Evolutionary conservation across 2,888 invertebrate species (phyloP).

Genomic region (Andrena dorsata): DNA sequence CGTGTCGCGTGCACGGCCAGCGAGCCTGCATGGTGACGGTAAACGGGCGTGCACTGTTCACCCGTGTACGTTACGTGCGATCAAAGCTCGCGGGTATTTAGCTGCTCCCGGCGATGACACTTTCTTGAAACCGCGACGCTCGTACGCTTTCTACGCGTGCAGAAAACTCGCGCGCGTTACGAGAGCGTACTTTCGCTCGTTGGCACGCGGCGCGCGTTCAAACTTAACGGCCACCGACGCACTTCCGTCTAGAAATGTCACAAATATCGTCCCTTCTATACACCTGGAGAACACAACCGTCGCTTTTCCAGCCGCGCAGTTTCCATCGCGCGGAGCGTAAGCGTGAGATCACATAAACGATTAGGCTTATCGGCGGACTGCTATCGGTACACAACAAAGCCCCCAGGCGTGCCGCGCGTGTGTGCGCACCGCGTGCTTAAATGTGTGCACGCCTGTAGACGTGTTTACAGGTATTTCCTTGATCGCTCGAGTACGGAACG

Average conservation of each 20-base stretch:
- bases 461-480: slow-evolving; percentile 60
- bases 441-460: background rate
- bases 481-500: slow-evolving; percentile 58
- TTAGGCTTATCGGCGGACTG: slow-evolving; percentile 43
- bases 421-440: slow-evolving; percentile 7
- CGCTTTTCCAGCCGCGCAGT: no score
- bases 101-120: slow-evolving; percentile 34
- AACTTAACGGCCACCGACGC: background rate
- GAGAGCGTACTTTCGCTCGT: slow-evolving; percentile 41
- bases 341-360: slow-evolving; percentile 29
- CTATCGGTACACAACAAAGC: slow-evolving; percentile 32
- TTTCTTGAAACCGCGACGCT: slow-evolving; percentile 36
- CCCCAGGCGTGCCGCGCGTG: background rate
- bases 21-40: background rate
- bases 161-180: slow-evolving; percentile 4
- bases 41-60: slow-evolving; percentile 6
- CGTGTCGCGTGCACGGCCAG: slow-evolving; percentile 16
- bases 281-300: background rate
- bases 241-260: background rate
- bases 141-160: slow-evolving; percentile 51
- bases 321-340: background rate
- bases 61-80: background rate
- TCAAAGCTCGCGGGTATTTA: slow-evolving; percentile 25
- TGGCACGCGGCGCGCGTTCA: slow-evolving; percentile 18
- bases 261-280: background rate